phyloP scores from a whole-genome alignment of 2,797 vertebrate species.

The Aulostomus chinensis region DNA sequence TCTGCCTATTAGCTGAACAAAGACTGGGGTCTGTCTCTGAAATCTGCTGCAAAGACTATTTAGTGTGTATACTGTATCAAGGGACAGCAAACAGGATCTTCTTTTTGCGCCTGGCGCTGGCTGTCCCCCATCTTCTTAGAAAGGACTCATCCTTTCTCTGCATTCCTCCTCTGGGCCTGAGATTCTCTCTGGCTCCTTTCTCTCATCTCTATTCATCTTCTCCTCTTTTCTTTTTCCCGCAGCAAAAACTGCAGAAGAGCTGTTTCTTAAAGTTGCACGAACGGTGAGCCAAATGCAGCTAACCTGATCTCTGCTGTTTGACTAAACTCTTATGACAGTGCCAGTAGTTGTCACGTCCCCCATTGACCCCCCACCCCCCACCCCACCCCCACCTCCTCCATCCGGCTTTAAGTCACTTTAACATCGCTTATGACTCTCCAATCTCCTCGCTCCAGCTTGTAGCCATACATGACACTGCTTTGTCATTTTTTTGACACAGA shows the following conservation, averaged over 20 bases:
- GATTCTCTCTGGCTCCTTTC: slow-evolving; percentile 49
- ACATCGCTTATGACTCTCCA: slow-evolving; percentile 18
- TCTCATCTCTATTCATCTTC: slow-evolving; percentile 56
- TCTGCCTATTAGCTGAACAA: slow-evolving; percentile 78
- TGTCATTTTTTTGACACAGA: slow-evolving; percentile 61
- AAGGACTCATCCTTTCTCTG: slow-evolving; percentile 66
- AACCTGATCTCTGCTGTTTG: slow-evolving; percentile 30
- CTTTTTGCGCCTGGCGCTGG: slow-evolving; percentile 59
- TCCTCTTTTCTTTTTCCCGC: slow-evolving; percentile 44
- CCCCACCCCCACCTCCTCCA: slow-evolving; percentile 19
- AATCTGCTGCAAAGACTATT: slow-evolving; percentile 77
- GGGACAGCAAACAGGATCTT: slow-evolving; percentile 75
- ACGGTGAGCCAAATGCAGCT: slow-evolving; percentile 22
- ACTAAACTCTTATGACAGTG: slow-evolving; percentile 55
- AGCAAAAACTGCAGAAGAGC: slow-evolving; percentile 38
- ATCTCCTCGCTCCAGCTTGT: slow-evolving; percentile 36
- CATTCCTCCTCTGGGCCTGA: slow-evolving; percentile 56
- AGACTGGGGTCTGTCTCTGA: slow-evolving; percentile 75
- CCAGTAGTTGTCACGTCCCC: slow-evolving; percentile 45
- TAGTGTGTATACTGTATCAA: slow-evolving; percentile 79
- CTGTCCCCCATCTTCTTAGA: slow-evolving; percentile 61
- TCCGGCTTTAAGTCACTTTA: slow-evolving; percentile 36
- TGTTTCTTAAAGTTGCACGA: slow-evolving; percentile 27
- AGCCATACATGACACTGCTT: slow-evolving; percentile 49
- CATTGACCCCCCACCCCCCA: slow-evolving; percentile 56